These are phyloP conservation scores for Heterochromis multidens DNA, from an alignment of 2,113 vertebrate species.

Conservation along the genomic window DNA sequence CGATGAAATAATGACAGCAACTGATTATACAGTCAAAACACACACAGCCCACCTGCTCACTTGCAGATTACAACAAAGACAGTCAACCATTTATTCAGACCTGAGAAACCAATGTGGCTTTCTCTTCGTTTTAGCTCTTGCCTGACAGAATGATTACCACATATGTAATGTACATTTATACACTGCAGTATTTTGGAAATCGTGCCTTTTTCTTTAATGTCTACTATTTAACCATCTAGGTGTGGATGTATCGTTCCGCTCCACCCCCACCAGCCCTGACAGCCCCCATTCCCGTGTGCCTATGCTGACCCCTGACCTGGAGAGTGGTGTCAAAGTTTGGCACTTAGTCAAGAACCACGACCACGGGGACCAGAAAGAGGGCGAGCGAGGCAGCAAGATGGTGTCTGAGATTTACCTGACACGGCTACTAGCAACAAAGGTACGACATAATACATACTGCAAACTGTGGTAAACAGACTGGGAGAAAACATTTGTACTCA, in stretches of 20 bases:
- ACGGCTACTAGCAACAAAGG: slow-evolving; percentile 92
- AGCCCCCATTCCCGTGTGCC: slow-evolving; percentile 91
- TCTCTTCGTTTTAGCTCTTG: not conserved
- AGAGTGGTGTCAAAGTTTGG: slow-evolving; percentile 94
- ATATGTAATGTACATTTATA: not conserved
- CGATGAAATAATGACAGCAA: slow-evolving; percentile 9
- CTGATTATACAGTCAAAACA: slow-evolving; percentile 12
- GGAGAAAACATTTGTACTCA: not conserved
- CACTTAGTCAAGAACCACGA: slow-evolving; percentile 96
- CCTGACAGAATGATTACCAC: not conserved
- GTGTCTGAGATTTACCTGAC: slow-evolving; percentile 97
- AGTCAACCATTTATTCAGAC: not conserved
- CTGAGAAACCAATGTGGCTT: not conserved
- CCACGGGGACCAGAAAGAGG: slow-evolving; percentile 94
- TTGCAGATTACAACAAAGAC: not conserved
- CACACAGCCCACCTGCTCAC: not conserved
- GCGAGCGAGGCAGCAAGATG: slow-evolving; percentile 95
- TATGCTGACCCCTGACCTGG: slow-evolving; percentile 94
- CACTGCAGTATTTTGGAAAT: not conserved
- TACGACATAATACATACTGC: slow-evolving; percentile 35
- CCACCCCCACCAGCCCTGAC: slow-evolving; percentile 89
- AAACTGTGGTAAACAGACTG: not conserved
- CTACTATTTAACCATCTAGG: not conserved
- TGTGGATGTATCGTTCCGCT: slow-evolving; percentile 87
- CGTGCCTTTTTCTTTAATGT: not conserved